Evolutionary conservation across 2,797 vertebrate genomes (phyloP).

Genomic region (Argyrosomus regius): DNA sequence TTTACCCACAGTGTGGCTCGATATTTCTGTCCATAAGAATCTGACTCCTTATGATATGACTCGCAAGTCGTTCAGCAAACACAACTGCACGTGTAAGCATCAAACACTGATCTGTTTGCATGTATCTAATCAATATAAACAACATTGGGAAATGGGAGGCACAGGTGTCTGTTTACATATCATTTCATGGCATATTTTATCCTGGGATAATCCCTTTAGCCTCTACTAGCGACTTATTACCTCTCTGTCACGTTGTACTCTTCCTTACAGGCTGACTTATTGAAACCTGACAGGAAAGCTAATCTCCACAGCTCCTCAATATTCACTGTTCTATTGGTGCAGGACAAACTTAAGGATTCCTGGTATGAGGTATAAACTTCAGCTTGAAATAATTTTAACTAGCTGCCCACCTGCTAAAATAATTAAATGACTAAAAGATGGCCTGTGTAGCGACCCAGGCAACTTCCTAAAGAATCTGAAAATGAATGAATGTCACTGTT

Average conservation of each 20-base stretch:
- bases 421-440: not conserved
- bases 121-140: conserved; percentile 45
- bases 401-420: not conserved
- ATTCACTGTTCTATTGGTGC: not conserved
- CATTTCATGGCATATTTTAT: conserved; percentile 52
- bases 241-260: conserved; percentile 45
- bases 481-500: conserved; percentile 40
- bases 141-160: conserved; percentile 25
- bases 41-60: conserved; percentile 22
- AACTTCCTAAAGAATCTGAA: conserved; percentile 3
- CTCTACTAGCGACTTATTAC: conserved; percentile 38
- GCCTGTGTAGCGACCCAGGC: not conserved
- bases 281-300: conserved; percentile 39
- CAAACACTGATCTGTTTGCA: conserved; percentile 27
- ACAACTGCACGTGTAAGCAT: conserved; percentile 4
- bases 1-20: conserved; percentile 22
- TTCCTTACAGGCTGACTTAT: conserved; percentile 35
- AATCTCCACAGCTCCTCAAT: not conserved
- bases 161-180: conserved; percentile 51
- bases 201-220: conserved; percentile 42
- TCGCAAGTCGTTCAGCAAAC: conserved; percentile 1
- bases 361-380: not conserved
- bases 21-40: conserved; percentile 15
- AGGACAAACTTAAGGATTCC: not conserved
- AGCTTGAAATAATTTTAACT: not conserved